These are phyloP conservation scores for Denticeps clupeoides DNA, from an alignment of 2,797 vertebrate genomes.

Conservation along the genomic window DNA sequence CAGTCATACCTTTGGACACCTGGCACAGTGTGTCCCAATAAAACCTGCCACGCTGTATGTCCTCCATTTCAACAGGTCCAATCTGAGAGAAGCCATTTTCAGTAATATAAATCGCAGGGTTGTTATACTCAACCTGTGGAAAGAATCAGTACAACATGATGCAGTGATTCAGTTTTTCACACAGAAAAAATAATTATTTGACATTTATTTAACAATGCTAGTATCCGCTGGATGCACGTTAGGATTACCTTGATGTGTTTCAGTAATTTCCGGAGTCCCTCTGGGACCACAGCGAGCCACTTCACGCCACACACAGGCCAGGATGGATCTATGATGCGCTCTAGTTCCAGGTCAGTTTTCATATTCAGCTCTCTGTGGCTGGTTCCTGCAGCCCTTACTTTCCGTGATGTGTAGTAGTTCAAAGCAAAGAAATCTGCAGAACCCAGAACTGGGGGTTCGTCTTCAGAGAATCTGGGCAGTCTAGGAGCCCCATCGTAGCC, in stretches of 20 bases:
- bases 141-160: no score
- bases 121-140: constrained; percentile 70
- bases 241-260: constrained; percentile 75
- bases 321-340: constrained; percentile 53
- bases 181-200: no score
- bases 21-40: constrained; percentile 70
- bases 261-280: constrained; percentile 60
- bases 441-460: constrained; percentile 49
- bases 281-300: constrained; percentile 63
- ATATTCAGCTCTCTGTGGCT: constrained; percentile 27
- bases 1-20: constrained; percentile 70
- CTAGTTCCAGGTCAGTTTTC: constrained; percentile 41
- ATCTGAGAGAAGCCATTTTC: constrained; percentile 77
- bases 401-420: constrained; percentile 69
- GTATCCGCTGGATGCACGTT: no score
- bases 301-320: constrained; percentile 55
- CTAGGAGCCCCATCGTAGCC: constrained; percentile 37
- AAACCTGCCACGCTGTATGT: constrained; percentile 53
- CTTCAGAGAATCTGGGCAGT: constrained; percentile 60
- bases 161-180: no score
- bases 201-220: no score
- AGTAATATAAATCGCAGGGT: constrained; percentile 75
- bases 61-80: constrained; percentile 61
- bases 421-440: constrained; percentile 74
- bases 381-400: constrained; percentile 44